A percentile compares a stretch with the other conserved stretches of the same genome.
These are phyloP conservation scores for Epirrita christyi DNA, from an alignment of 2,888 invertebrate genomes.

Conservation along the genomic window DNA sequence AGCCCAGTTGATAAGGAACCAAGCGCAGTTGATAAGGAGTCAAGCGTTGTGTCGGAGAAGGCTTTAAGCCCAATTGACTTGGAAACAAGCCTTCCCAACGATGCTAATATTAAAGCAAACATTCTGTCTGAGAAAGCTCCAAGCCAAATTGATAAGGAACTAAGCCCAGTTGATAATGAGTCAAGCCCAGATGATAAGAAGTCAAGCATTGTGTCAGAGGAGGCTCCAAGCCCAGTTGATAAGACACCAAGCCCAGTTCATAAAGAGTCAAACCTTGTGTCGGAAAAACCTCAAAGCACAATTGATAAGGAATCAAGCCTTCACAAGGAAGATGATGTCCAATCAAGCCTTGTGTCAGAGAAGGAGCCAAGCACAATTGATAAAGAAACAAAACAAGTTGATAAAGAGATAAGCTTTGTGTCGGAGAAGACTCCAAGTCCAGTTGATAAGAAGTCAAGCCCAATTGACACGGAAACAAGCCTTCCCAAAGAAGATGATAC, in stretches of 20 bases:
- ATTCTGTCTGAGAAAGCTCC: neutral
- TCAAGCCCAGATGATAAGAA: neutral
- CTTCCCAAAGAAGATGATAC: no score
- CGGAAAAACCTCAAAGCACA: neutral
- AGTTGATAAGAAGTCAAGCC: no score
- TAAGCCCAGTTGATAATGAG: conserved; percentile 8
- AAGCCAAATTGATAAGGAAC: neutral
- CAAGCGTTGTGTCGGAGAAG: conserved; percentile 16
- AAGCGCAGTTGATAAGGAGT: neutral
- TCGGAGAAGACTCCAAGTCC: no score
- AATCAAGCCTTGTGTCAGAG: conserved; percentile 18
- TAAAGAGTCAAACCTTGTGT: neutral
- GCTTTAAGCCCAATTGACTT: neutral
- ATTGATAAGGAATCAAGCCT: conserved; percentile 27
- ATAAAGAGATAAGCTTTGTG: no score
- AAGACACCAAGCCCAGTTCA: no score
- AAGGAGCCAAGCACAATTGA: no score
- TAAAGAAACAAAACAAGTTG: no score
- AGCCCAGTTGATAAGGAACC: neutral
- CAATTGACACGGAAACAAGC: no score
- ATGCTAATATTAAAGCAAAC: neutral
- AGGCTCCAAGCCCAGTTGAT: no score
- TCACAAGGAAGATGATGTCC: neutral
- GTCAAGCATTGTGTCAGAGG: no score
- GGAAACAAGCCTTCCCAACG: no score